phyloP scores from a whole-genome alignment of 2,113 vertebrate genomes.

The Crotalus viridis region DNA sequence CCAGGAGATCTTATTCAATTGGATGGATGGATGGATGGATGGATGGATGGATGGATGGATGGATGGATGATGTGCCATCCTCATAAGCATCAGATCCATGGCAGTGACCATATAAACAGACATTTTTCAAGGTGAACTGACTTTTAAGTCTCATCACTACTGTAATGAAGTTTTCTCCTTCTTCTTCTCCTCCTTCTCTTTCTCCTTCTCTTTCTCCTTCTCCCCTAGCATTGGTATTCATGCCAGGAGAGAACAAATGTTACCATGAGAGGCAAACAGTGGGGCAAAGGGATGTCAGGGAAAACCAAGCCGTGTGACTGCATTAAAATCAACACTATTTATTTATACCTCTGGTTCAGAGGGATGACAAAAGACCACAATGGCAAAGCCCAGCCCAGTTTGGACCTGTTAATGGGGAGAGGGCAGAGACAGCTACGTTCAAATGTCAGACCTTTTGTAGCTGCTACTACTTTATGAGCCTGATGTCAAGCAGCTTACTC shows the following conservation, averaged over 20 bases:
- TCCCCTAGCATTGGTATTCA: conserved; percentile 32
- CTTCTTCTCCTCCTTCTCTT: too few relatives aligned
- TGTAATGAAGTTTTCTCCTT: too few relatives aligned
- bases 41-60: neutral
- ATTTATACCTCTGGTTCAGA: conserved; percentile 80
- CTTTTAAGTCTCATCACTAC: neutral
- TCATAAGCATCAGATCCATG: neutral
- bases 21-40: neutral
- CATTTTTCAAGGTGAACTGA: neutral
- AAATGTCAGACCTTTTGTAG: conserved; percentile 97
- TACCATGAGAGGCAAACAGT: conserved; percentile 65
- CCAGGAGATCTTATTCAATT: neutral
- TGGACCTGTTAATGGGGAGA: conserved; percentile 79
- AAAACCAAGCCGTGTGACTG: conserved; percentile 73
- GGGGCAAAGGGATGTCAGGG: neutral
- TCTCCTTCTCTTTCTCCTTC: neutral
- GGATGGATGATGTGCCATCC: neutral
- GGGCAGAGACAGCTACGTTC: conserved; percentile 90
- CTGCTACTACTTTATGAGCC: conserved; percentile 97
- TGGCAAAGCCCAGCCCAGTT: conserved; percentile 79
- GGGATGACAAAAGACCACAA: conserved; percentile 73
- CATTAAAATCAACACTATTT: conserved; percentile 81
- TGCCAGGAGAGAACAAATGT: conserved; percentile 71
- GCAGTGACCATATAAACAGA: neutral
- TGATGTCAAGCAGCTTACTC: conserved; percentile 96